Evolutionary conservation across 2,113 vertebrate genomes (phyloP).

Genomic region (Microcebus ravelobensis): DNA sequence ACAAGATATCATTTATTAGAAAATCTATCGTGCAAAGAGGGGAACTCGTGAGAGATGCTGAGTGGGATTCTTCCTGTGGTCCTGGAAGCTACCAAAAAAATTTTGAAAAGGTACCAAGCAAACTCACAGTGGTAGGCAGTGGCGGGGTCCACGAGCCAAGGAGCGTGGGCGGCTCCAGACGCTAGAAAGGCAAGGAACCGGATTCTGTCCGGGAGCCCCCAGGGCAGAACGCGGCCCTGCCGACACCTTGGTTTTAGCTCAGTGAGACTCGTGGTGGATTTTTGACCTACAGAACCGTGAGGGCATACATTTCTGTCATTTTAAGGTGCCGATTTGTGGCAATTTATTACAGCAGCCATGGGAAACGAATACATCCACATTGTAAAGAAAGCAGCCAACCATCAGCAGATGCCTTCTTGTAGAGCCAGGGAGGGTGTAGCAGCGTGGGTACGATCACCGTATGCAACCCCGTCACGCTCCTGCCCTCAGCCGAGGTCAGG

Average conservation of each 20-base stretch:
- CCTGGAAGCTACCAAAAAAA: not conserved
- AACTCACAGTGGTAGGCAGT: not conserved
- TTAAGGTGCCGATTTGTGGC: not conserved
- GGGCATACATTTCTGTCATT: not conserved
- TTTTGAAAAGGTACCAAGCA: not conserved
- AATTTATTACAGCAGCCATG: not conserved
- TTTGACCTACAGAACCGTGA: not conserved
- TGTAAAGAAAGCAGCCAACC: not conserved
- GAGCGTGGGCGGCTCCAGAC: not conserved
- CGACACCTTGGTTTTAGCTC: not conserved
- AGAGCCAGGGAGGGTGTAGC: not conserved
- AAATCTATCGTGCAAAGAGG: not conserved
- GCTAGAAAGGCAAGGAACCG: not conserved
- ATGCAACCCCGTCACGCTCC: not conserved
- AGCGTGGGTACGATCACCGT: no score
- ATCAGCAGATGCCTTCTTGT: not conserved
- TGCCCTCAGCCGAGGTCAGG: not conserved
- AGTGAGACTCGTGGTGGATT: not conserved
- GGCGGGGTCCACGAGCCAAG: not conserved
- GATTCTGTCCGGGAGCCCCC: not conserved
- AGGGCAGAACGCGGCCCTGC: not conserved
- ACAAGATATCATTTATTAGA: not conserved
- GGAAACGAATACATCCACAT: not conserved
- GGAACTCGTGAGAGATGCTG: not conserved
- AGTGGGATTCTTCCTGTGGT: not conserved